phyloP scores from a whole-genome alignment of 1,140 invertebrate species.

The Liolophura sinensis region DNA sequence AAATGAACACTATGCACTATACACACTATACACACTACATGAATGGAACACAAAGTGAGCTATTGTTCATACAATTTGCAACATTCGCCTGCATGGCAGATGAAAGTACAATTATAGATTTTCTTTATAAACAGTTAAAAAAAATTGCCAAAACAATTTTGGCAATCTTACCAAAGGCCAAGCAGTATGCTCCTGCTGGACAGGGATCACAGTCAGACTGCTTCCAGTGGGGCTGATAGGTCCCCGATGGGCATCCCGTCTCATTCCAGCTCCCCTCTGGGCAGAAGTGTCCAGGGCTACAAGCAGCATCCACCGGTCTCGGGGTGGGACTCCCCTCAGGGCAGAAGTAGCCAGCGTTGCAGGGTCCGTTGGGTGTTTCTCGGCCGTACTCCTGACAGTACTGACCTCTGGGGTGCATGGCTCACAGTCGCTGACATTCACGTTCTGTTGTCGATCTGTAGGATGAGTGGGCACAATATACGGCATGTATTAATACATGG shows the following conservation, averaged over 20 bases:
- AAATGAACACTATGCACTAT: no score
- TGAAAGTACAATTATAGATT: no score
- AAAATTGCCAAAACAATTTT: neutral
- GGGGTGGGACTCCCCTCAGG: slow-evolving; percentile 42
- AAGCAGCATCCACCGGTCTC: slow-evolving; percentile 33
- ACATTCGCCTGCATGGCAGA: no score
- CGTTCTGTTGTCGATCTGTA: slow-evolving; percentile 39
- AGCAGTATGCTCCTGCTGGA: slow-evolving; percentile 50
- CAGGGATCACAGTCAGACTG: slow-evolving; percentile 45
- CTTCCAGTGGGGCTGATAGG: slow-evolving; percentile 45
- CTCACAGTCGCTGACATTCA: slow-evolving; percentile 40
- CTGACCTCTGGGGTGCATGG: slow-evolving; percentile 44
- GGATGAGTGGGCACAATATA: neutral
- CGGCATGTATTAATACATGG: neutral
- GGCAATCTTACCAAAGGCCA: slow-evolving; percentile 43
- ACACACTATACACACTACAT: no score
- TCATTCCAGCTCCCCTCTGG: slow-evolving; percentile 43
- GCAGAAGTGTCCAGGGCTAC: slow-evolving; percentile 53
- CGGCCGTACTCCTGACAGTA: slow-evolving; percentile 49
- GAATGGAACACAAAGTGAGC: neutral
- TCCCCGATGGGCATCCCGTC: slow-evolving; percentile 53
- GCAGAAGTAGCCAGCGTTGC: slow-evolving; percentile 47
- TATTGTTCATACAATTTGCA: neutral
- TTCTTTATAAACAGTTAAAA: no score
- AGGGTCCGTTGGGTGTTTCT: slow-evolving; percentile 32